These are phyloP conservation scores for Apis laboriosa DNA, from an alignment of 1,140 invertebrate species.

Conservation along the genomic window DNA sequence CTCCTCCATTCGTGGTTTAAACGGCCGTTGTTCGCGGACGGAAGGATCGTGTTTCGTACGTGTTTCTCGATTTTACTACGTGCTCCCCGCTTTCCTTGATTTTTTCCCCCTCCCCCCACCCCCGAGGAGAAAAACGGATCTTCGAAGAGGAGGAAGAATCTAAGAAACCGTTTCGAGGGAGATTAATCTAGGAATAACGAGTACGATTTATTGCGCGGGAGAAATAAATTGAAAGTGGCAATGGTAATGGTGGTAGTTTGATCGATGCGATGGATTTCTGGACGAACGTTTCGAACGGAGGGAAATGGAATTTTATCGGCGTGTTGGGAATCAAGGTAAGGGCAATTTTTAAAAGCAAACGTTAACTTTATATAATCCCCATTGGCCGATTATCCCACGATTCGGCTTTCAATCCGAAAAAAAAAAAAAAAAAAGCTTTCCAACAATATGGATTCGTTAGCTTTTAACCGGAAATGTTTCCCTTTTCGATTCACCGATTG, in stretches of 20 bases:
- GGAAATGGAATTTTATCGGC: neutral
- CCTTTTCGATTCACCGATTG: too few relatives aligned
- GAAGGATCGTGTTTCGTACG: slow-evolving; percentile 7
- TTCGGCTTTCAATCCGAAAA: too few relatives aligned
- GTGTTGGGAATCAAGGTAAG: too few relatives aligned
- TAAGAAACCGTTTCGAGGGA: neutral
- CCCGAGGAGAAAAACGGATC: neutral
- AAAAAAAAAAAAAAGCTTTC: too few relatives aligned
- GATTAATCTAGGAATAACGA: neutral
- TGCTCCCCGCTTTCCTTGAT: neutral
- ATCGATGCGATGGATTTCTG: too few relatives aligned
- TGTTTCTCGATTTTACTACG: slow-evolving; percentile 14
- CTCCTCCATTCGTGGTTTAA: neutral
- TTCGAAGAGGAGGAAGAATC: neutral
- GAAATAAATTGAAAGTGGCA: neutral
- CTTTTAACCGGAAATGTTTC: too few relatives aligned
- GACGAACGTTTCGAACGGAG: neutral
- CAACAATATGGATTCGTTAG: too few relatives aligned
- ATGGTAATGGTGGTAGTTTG: too few relatives aligned
- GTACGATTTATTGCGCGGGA: neutral
- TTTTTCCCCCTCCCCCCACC: neutral
- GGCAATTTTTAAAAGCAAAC: too few relatives aligned
- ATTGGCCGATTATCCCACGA: too few relatives aligned
- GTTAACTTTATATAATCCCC: too few relatives aligned
- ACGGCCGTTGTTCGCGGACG: slow-evolving; percentile 10